Evolutionary conservation across 2,113 vertebrate genomes (phyloP).

Genomic region (Aix galericulata): DNA sequence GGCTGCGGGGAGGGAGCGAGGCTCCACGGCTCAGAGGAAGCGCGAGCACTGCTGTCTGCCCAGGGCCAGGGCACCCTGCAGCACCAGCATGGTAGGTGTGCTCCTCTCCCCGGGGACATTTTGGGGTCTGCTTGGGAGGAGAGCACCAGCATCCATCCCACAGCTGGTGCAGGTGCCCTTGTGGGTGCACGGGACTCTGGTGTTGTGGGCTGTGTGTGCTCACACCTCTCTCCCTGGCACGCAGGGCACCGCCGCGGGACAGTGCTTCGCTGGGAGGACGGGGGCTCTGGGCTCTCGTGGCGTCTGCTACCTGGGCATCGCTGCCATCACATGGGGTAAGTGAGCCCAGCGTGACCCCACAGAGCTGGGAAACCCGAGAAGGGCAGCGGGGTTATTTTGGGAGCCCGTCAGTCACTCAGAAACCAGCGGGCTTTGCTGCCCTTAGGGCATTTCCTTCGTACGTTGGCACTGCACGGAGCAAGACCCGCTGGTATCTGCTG

Average conservation of each 20-base stretch:
- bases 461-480: background rate
- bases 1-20: background rate
- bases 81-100: background rate
- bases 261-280: background rate
- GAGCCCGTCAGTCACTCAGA: background rate
- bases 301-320: constrained; percentile 20
- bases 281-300: background rate
- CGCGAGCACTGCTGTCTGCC: background rate
- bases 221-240: fast-evolving
- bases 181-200: background rate
- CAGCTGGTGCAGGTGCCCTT: no score
- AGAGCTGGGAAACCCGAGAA: background rate
- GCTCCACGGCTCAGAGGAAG: background rate
- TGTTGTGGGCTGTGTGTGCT: background rate
- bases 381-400: background rate
- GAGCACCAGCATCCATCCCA: no score
- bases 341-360: background rate
- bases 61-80: background rate
- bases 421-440: background rate
- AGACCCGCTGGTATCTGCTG: background rate
- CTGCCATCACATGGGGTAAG: constrained; percentile 53
- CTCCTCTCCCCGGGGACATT: background rate
- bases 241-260: background rate
- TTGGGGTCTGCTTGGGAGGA: background rate
- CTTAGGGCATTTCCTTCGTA: background rate